Evolutionary conservation across 2,797 vertebrate genomes (phyloP).

Genomic region (Nyctibius grandis): DNA sequence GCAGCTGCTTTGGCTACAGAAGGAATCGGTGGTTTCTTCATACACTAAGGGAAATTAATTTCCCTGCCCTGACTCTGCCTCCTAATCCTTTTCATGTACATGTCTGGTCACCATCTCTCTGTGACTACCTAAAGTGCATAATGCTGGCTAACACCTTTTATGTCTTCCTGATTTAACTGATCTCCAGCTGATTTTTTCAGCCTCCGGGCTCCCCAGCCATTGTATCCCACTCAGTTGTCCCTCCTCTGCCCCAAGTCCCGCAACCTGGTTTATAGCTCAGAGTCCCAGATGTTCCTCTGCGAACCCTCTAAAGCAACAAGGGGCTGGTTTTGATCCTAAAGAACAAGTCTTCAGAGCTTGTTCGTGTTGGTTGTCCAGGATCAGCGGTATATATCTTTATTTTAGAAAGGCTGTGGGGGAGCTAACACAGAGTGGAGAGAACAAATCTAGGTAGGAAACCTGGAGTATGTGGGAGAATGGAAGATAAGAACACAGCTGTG

Average conservation of each 20-base stretch:
- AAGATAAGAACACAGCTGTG: neutral
- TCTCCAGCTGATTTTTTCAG: neutral
- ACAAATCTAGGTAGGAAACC: neutral
- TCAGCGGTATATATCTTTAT: neutral
- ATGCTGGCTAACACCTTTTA: neutral
- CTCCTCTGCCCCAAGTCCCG: neutral
- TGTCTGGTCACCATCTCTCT: neutral
- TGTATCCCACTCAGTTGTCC: neutral
- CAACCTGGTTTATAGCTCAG: neutral
- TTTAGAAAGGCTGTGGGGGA: neutral
- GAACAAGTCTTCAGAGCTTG: neutral
- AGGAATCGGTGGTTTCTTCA: neutral
- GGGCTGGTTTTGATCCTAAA: neutral
- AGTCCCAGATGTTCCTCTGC: neutral
- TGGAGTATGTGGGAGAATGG: neutral
- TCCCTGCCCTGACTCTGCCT: neutral
- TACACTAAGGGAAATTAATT: conserved; percentile 26
- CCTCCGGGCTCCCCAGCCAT: neutral
- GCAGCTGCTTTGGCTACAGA: conserved; percentile 11
- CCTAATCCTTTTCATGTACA: conserved; percentile 8
- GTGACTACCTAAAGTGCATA: neutral
- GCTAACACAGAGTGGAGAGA: neutral
- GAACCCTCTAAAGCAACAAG: neutral
- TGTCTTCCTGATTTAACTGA: neutral
- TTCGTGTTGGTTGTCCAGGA: neutral